Evolutionary conservation across 2,113 vertebrate genomes (phyloP), one percentile per base, ranked within the genome.

Genomic region (Gallinago paraguaiae): DNA sequence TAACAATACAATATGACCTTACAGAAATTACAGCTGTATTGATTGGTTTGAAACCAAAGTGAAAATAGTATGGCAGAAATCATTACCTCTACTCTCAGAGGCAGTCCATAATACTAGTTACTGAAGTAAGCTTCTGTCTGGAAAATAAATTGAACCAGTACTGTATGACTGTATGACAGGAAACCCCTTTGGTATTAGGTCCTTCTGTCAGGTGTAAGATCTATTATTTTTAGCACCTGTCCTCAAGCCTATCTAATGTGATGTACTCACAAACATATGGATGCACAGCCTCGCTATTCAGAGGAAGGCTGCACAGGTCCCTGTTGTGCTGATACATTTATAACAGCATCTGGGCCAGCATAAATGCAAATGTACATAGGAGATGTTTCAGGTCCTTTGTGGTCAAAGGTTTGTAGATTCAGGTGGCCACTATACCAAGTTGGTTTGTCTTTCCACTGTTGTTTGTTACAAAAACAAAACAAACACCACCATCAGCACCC

Each of bases 1-100:
- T 48, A 88, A 78, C 72, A 88, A 95, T 96, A 88, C 95, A 57
- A 94, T 95, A 89, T 91, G 95, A 91, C 96, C 88, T 95, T 93
- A 86, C 51, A 94, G 80, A 91, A 88, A 57, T 86, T 53, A 54
- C 53, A 92, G 61, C 72, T 64, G 5, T 65, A 95, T 96, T 54
- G 93, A 96, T 74, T 24, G 17, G 5, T 65, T 86, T 79, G 57
- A 84, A 91, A 75, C 33, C 53, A 30, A 86, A 92, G 57, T 65
- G 39, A 91, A 92, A 92, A 91, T 33, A 92, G 68, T 35, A 50
- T 14, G 7, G 56, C 48, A 78, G 65, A 83, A 96, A 84, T 96
- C 83, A 65, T 93, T 96, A 92, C 69, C n/a, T 14, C 27, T 64
- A 6, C 51, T 78, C 48, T 93, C 68, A 56, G 61, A 76, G 56